Base-by-base conservation (phyloP, 1,140 invertebrate species). In the Cydia pomonella region DNA sequence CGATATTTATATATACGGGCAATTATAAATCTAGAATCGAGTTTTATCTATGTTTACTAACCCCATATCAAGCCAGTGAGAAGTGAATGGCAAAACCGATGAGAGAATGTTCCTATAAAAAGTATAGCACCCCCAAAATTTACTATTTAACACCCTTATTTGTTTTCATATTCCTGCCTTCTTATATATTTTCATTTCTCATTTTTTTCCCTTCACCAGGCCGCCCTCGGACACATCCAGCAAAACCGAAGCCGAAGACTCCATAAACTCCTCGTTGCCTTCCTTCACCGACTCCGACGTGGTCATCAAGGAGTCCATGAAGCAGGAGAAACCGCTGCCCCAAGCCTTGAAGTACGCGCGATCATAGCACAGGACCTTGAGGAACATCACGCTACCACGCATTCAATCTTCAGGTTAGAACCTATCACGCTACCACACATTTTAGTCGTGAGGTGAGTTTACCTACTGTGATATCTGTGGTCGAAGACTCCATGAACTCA, bases 251-350 rank as follows among this genome's bases (percentile, higher is more conserved):
- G 44, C 73, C 2, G 85, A 90, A 18, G 82, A 85, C 21, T 41
- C 79, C 4, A 72, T 77, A 9, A 79, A 80, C 23, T 79, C 79
- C 2, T 78, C 78, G 2, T 79, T 27, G 9, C 72, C 85, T 0
- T 73, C 77, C 16, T 84, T 82, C 81, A 72, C 77, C 73, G 84
- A 50, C 76, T 90, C 89, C 1, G 85, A 88, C 25, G 41, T 87
- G 21, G 82, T 89, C 9, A 73, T 90, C n/a, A 92, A 92, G 73
- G 87, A 89, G 3, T 92, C 89, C 2, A 78, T 91, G n/a, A 87
- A 88, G 64, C 82, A 88, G 53, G 89, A 91, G 80, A 91, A 91
- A 29, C 89, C 89, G 0, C 82, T 83, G n/a, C 82, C 77, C 27
- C 75, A 83, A 64, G 89, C 89, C 1, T 78, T 89, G 18, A 90